Base-by-base conservation (phyloP, 2,797 vertebrate genomes). In the Cichlasoma orientale region DNA sequence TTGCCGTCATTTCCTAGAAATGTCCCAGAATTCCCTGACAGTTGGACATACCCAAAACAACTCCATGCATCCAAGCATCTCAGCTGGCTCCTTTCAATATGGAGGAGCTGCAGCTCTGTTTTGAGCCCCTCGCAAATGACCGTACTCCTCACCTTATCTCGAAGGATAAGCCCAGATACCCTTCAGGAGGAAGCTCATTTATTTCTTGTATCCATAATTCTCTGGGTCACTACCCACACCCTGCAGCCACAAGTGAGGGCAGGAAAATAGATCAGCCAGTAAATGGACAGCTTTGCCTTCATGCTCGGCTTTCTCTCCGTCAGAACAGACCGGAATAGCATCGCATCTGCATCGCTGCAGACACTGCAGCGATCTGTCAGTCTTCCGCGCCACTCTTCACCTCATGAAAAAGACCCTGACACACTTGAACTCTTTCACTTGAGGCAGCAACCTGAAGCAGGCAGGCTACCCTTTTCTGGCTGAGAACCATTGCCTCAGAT, bases 341-440 rank as follows among this genome's bases (percentile, higher is more conserved):
- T 68, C 41, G 4, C 41, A 50, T n/a, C 44, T 68, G 63, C 63
- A 68, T 68, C 3, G 16, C 41, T 29, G 25, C 25, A 29, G 41
- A 68, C 63, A 50, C 41, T 68, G 63, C 63, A 68, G 63, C 16
- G 50, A 50, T 50, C 63, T 68, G 44, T 68, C 63, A 68, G 41
- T 50, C 18, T 50, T 27, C 23, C 61, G 18, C 9, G 3, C 38
- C 16, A 47, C 41, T 47, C 61, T 47, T 47, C 9, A 47, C 61
- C 61, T 66, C 41, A 19, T 29, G 61, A 47, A 47, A n/a, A 41
- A 66, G 61, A 66, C 23, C 16, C 21, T 47, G 38, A 19, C 21
- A 66, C 27, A 66, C 59, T 19, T 66, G 38, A 66, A 66, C 61
- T 2, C 5, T 16, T 66, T 47, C 38, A 66, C 16, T 27, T 47